Evolutionary conservation across 2,888 invertebrate genomes (phyloP).

Genomic region (Pheosia gnoma): DNA sequence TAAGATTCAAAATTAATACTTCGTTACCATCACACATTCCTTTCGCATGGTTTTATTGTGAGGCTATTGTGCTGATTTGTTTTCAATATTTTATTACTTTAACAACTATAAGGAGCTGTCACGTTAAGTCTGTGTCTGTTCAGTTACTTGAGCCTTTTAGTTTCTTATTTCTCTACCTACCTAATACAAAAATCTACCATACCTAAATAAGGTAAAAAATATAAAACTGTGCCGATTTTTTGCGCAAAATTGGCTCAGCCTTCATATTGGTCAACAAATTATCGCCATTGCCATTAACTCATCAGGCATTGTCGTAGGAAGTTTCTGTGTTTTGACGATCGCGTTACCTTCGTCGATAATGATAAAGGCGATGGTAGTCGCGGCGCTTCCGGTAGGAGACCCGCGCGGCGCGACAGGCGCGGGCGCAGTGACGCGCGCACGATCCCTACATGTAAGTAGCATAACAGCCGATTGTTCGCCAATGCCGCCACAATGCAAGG

Average conservation of each 20-base stretch:
- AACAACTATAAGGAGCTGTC: too few relatives aligned
- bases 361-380: constrained; percentile 17
- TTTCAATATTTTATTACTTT: too few relatives aligned
- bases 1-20: background rate
- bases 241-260: too few relatives aligned
- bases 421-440: constrained; percentile 47
- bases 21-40: background rate
- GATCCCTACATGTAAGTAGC: constrained; percentile 25
- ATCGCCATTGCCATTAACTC: too few relatives aligned
- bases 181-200: too few relatives aligned
- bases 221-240: too few relatives aligned
- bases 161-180: too few relatives aligned
- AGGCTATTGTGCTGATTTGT: too few relatives aligned
- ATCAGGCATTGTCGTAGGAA: background rate
- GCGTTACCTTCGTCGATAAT: constrained; percentile 23
- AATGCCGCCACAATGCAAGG: constrained; percentile 69
- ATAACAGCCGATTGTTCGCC: constrained; percentile 35
- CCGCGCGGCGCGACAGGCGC: constrained; percentile 2
- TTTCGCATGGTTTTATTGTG: background rate
- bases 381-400: constrained; percentile 38
- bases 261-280: too few relatives aligned
- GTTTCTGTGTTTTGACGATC: constrained; percentile 15
- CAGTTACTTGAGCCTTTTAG: too few relatives aligned
- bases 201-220: too few relatives aligned
- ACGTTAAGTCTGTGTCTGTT: too few relatives aligned